phyloP scores from a whole-genome alignment of 2,797 vertebrate genomes.

The Basileuterus tristriatus region DNA sequence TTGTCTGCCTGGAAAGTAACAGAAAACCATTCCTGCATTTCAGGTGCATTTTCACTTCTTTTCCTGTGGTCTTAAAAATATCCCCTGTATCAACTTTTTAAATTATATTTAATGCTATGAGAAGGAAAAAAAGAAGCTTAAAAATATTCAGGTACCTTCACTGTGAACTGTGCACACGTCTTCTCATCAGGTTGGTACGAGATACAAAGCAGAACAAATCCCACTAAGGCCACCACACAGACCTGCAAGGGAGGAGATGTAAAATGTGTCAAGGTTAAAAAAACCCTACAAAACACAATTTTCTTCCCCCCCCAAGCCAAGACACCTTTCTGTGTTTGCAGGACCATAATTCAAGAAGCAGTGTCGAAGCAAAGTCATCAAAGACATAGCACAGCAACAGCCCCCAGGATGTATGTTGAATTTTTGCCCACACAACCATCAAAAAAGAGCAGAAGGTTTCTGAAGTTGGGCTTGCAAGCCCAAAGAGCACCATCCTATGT shows the following conservation, averaged over 20 bases:
- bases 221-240: slow-evolving; percentile 87
- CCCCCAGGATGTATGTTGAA: neutral
- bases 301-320: neutral
- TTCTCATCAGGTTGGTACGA: slow-evolving; percentile 90
- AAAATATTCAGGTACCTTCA: slow-evolving; percentile 82
- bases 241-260: slow-evolving; percentile 76
- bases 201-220: slow-evolving; percentile 88
- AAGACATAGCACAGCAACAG: neutral
- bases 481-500: neutral
- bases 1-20: neutral
- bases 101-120: neutral
- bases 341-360: neutral
- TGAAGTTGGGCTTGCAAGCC: neutral
- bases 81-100: neutral
- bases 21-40: slow-evolving; percentile 4
- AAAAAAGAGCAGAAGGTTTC: neutral
- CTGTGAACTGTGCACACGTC: slow-evolving; percentile 85
- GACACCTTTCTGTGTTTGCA: neutral
- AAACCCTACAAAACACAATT: neutral
- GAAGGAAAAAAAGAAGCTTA: neutral
- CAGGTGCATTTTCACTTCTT: slow-evolving; percentile 14
- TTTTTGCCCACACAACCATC: neutral
- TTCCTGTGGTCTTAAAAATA: neutral
- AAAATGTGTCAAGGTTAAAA: neutral
- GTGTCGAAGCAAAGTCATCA: neutral